Conservation (phyloP, 2,888 invertebrate genomes). For the Acanthosepion lycidas region DNA sequence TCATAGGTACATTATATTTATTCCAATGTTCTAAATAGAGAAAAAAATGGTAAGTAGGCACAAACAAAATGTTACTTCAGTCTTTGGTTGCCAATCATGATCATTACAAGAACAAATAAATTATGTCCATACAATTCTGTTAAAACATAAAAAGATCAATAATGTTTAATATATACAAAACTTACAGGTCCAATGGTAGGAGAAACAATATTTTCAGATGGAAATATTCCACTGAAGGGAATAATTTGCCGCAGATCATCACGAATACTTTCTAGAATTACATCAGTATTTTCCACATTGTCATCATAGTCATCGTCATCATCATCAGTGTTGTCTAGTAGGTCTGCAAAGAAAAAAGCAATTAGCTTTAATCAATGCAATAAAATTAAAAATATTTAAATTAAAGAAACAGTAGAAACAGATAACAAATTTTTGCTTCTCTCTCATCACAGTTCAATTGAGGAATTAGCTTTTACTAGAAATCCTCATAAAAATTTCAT, state of each 20-base stretch:
- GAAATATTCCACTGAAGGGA: constrained; percentile 58
- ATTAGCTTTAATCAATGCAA: not conserved
- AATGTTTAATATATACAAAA: constrained; percentile 23
- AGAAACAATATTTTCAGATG: constrained; percentile 58
- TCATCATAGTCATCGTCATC: not conserved
- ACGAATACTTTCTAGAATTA: constrained; percentile 60
- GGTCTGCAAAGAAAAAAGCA: constrained; percentile 40
- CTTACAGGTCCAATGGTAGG: constrained; percentile 61
- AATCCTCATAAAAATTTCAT: no score
- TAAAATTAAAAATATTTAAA: no score
- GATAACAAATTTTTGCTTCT: no score
- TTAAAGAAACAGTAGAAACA: no score
- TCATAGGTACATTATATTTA: no score
- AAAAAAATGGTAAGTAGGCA: no score
- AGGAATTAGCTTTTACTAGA: no score
- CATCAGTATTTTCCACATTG: constrained; percentile 54
- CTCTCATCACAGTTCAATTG: no score
- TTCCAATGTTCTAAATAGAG: no score
- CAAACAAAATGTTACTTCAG: no score
- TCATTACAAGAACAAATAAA: not conserved
- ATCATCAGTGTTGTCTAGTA: constrained; percentile 48
- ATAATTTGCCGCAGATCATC: constrained; percentile 59
- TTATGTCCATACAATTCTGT: not conserved
- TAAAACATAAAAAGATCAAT: not conserved
- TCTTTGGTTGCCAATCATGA: no score